Conservation (phyloP, 2,888 invertebrate genomes). For the Drosophila meridionalis region DNA sequence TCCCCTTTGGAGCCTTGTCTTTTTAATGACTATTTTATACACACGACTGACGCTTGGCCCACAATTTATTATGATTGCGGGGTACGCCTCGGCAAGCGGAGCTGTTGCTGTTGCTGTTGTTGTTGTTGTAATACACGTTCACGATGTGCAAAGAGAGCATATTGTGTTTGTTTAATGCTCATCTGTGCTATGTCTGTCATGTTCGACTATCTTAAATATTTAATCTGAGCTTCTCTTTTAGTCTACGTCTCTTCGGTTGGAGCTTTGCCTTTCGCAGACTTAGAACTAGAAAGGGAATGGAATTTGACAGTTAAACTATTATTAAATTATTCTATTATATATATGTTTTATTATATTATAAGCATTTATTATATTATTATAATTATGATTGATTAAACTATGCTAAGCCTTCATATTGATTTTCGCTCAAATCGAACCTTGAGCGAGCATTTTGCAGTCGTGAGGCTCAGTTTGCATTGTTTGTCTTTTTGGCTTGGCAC, state of each 20-base stretch:
- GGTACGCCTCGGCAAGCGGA: slow-evolving; percentile 20
- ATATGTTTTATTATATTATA: too few species aligned
- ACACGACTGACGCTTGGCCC: slow-evolving; percentile 68
- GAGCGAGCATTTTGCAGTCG: background rate
- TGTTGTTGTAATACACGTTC: background rate
- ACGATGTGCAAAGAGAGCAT: background rate
- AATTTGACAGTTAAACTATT: too few species aligned
- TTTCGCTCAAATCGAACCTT: background rate
- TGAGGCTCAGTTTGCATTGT: background rate
- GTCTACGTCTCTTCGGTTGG: too few species aligned
- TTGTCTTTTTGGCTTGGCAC: slow-evolving; percentile 27
- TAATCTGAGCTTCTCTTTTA: too few species aligned
- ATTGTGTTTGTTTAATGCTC: background rate
- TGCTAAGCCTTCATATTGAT: background rate
- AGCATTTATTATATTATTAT: too few species aligned
- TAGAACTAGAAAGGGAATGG: too few species aligned
- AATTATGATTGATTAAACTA: too few species aligned
- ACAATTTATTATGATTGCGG: slow-evolving; percentile 72
- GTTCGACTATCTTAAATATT: background rate
- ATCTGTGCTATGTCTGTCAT: too few species aligned
- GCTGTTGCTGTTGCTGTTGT: background rate
- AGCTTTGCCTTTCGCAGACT: too few species aligned
- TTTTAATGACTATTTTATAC: slow-evolving; percentile 80
- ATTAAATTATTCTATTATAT: too few species aligned
- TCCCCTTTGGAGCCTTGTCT: slow-evolving; percentile 39